Percentiles rank a stretch among this genome's conserved stretches.
These are phyloP conservation scores for Oxyscelio sp. DNA, from an alignment of 2,888 invertebrate species.

Conservation along the genomic window DNA sequence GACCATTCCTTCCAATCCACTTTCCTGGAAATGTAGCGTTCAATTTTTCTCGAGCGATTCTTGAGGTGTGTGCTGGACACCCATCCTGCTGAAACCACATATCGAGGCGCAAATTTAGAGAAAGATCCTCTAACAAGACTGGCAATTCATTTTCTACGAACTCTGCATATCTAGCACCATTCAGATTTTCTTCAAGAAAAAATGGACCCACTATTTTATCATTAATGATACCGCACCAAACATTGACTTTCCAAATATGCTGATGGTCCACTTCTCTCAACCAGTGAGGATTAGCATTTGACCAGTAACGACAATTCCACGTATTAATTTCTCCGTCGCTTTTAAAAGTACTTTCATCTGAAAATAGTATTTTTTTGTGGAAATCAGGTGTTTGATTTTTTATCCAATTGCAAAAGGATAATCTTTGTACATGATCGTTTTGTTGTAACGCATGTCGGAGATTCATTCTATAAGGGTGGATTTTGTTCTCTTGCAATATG, in stretches of 20 bases:
- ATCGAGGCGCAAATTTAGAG: constrained; percentile 57
- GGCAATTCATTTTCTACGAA: constrained; percentile 14
- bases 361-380: constrained; percentile 29
- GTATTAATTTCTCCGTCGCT: constrained; percentile 17
- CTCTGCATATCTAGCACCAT: constrained; percentile 26
- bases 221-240: constrained; percentile 59
- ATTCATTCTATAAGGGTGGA: constrained; percentile 16
- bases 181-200: constrained; percentile 55
- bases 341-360: constrained; percentile 25
- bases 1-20: too few relatives aligned
- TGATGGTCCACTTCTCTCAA: constrained; percentile 71
- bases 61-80: constrained; percentile 71
- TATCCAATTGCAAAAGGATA: constrained; percentile 20
- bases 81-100: neutral
- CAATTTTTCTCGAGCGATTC: constrained; percentile 48
- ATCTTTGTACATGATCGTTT: neutral
- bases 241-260: constrained; percentile 66
- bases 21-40: too few relatives aligned
- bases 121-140: neutral
- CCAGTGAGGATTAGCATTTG: constrained; percentile 29
- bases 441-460: constrained; percentile 16
- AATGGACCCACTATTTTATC: constrained; percentile 37
- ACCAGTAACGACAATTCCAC: constrained; percentile 18
- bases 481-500: constrained; percentile 10
- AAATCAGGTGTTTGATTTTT: constrained; percentile 2